phyloP scores from a whole-genome alignment of 2,797 vertebrate species.

The Phrynocephalus vlangalii region DNA sequence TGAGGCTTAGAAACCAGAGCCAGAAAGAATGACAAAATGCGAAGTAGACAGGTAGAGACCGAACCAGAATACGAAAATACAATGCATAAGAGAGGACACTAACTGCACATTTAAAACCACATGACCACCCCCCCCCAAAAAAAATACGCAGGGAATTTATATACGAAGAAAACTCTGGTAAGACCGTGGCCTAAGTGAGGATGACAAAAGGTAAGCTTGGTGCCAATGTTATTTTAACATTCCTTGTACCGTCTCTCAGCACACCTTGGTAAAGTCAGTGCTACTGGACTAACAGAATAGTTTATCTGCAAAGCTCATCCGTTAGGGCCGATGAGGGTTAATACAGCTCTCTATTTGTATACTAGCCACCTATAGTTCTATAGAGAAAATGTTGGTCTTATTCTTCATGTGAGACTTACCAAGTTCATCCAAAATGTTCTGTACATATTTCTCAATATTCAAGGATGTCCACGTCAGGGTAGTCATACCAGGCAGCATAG shows the following conservation, averaged over 20 bases:
- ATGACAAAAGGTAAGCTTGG: not conserved
- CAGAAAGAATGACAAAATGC: no score
- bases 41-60: no score
- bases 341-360: not conserved
- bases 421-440: conserved; percentile 80
- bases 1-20: no score
- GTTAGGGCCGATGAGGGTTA: not conserved
- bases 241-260: not conserved
- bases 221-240: no score
- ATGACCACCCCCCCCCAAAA: no score
- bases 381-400: not conserved
- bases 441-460: conserved; percentile 88
- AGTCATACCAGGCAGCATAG: conserved; percentile 87
- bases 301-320: not conserved
- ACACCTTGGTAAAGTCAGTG: not conserved
- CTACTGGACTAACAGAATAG: not conserved
- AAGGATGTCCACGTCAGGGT: conserved; percentile 91
- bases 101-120: no score
- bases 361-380: not conserved
- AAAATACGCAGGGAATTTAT: no score
- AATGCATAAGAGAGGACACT: no score
- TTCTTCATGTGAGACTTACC: conserved; percentile 76
- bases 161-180: no score
- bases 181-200: no score
- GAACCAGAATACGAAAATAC: no score